These are phyloP conservation scores for Aleiodes leptofemur DNA, from an alignment of 2,888 invertebrate genomes.

Conservation along the genomic window DNA sequence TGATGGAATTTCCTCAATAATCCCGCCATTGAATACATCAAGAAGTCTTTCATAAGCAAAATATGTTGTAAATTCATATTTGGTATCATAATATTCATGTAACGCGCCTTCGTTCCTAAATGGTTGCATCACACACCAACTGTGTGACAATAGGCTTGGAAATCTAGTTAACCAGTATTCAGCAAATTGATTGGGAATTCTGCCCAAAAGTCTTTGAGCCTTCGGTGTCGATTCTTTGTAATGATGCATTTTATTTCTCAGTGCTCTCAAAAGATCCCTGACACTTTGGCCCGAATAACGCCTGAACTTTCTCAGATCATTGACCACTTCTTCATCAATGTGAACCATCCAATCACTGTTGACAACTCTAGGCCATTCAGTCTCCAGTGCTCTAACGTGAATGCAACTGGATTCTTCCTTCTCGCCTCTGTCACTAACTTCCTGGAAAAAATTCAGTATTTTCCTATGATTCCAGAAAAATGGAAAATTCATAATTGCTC, in stretches of 20 bases:
- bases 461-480: constrained; percentile 93
- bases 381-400: constrained; percentile 84
- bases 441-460: constrained; percentile 92
- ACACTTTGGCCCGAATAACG: constrained; percentile 93
- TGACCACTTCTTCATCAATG: constrained; percentile 89
- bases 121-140: constrained; percentile 88
- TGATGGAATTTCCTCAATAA: constrained; percentile 62
- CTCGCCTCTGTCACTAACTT: constrained; percentile 97
- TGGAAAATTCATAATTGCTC: constrained; percentile 89
- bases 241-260: constrained; percentile 98
- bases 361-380: constrained; percentile 82
- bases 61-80: constrained; percentile 78
- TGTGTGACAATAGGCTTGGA: constrained; percentile 90
- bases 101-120: constrained; percentile 83
- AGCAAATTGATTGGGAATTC: constrained; percentile 91
- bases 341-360: constrained; percentile 90
- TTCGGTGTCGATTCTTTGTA: constrained; percentile 91
- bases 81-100: constrained; percentile 80
- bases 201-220: constrained; percentile 89
- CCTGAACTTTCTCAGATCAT: constrained; percentile 92
- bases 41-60: constrained; percentile 72
- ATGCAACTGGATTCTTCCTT: constrained; percentile 83
- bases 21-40: constrained; percentile 51
- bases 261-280: constrained; percentile 92
- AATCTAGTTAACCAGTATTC: constrained; percentile 94